Evolutionary conservation across 2,888 invertebrate species (phyloP).

Genomic region (Exocentrus adspersus): DNA sequence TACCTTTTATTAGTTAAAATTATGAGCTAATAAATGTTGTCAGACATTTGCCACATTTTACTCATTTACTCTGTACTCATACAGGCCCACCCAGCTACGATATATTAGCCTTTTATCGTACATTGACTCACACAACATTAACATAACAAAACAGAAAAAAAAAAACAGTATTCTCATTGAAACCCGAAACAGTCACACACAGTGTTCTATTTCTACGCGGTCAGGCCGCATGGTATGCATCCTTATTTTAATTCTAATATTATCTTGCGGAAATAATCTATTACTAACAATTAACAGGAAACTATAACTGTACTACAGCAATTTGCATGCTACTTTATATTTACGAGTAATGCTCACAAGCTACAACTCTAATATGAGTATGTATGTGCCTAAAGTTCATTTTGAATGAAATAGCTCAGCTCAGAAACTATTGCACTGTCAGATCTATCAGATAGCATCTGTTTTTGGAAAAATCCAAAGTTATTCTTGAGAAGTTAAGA

Average conservation of each 20-base stretch:
- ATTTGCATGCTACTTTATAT: background rate
- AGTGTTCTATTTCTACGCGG: background rate
- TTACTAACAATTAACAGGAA: slow-evolving; percentile 21
- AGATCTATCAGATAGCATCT: no score
- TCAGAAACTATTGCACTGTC: no score
- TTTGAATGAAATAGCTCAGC: no score
- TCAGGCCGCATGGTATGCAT: background rate
- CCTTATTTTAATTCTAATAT: slow-evolving; percentile 17
- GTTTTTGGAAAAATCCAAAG: no score
- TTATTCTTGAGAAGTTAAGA: no score
- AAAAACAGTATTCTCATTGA: background rate
- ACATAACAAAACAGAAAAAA: slow-evolving; percentile 3
- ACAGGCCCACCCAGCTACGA: background rate
- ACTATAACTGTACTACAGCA: background rate
- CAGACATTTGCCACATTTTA: no score
- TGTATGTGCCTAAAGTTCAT: no score
- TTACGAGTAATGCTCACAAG: no score
- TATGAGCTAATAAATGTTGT: no score
- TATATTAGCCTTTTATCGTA: background rate
- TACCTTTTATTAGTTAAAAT: no score
- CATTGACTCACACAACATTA: background rate
- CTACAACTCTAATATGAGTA: no score
- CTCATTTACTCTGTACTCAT: background rate
- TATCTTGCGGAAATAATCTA: slow-evolving; percentile 20
- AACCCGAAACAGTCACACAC: slow-evolving; percentile 6